Base-by-base conservation (phyloP, 2,888 invertebrate species). In the Paralinhomoeus sp. region DNA sequence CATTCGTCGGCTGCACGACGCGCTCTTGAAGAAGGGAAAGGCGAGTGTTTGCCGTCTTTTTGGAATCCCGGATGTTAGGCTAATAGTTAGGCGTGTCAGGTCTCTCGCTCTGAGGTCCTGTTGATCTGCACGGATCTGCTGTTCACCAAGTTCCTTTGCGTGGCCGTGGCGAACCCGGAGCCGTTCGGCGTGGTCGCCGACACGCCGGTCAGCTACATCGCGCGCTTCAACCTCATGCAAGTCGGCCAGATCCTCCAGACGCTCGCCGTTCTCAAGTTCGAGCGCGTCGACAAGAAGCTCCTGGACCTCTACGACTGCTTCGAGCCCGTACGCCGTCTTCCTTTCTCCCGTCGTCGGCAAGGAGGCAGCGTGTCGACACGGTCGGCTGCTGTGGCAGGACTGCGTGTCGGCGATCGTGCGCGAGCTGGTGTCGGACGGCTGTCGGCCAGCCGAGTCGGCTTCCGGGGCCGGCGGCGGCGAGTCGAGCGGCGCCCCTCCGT, bases 111-210 rank as follows among this genome's bases (percentile, higher is more conserved):
- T n/a, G 39, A 39, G 13, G 46, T 48, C 37, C 41, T 49, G 2
- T 43, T 56, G 41, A 77, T 91, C 54, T 81, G 84, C 60, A 81
- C 82, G 1, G 91, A 97, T 61, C 70, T 97, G 46, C 78, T 93
- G 24, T 78, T 93, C 61, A 81, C 81, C 13, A 75, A 80, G 61
- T 85, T 89, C 62, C 78, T 97, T 47, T 93, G 91, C 58, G 89
- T 89, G 2, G 91, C 89, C 0, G 81, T 97, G 44, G 79, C 87
- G 41, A 84, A 84, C 68, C 93, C 93, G 0, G 91, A 91, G 62
- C 78, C 83, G 1, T 78, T 84, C 64, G 91, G 89, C 18, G 79
- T 93, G 43, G 68, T 69, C 2, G 80, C 80, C 3, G 89, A 89
- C 60, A 78, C 81, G 1, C 82, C 85, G 9, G 80, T 93, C 44